These are phyloP conservation scores for Epinotia nisella DNA, from an alignment of 2,888 invertebrate genomes.

Conservation along the genomic window DNA sequence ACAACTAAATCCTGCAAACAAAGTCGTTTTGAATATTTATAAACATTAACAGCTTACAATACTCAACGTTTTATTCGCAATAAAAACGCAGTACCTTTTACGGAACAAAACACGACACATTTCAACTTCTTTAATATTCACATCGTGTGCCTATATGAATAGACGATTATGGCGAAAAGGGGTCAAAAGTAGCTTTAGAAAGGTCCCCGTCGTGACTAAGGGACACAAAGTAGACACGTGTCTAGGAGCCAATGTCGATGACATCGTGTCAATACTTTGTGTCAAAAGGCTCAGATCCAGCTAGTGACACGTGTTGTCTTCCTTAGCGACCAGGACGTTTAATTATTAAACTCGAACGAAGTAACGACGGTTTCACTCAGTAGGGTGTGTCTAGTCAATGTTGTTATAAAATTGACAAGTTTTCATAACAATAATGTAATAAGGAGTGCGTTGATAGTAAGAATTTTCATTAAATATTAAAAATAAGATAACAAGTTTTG, in stretches of 20 bases:
- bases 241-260: constrained; percentile 11
- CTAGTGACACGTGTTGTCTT: background rate
- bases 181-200: constrained; percentile 54
- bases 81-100: constrained; percentile 37
- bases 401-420: too few species aligned
- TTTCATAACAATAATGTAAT: too few species aligned
- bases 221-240: constrained; percentile 42
- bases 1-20: background rate
- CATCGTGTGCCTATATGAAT: constrained; percentile 63
- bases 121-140: constrained; percentile 62
- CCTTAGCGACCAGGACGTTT: background rate
- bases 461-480: background rate
- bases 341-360: background rate
- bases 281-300: constrained; percentile 33
- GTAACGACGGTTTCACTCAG: background rate
- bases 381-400: background rate
- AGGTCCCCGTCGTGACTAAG: constrained; percentile 41
- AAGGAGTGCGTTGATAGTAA: too few species aligned
- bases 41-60: constrained; percentile 14
- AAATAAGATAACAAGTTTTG: background rate
- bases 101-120: constrained; percentile 51
- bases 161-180: constrained; percentile 66
- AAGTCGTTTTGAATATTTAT: background rate
- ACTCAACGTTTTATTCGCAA: constrained; percentile 38
- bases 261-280: constrained; percentile 38